Base-by-base conservation (phyloP, 2,113 vertebrate genomes). In the Nannobrachium achirus region DNA sequence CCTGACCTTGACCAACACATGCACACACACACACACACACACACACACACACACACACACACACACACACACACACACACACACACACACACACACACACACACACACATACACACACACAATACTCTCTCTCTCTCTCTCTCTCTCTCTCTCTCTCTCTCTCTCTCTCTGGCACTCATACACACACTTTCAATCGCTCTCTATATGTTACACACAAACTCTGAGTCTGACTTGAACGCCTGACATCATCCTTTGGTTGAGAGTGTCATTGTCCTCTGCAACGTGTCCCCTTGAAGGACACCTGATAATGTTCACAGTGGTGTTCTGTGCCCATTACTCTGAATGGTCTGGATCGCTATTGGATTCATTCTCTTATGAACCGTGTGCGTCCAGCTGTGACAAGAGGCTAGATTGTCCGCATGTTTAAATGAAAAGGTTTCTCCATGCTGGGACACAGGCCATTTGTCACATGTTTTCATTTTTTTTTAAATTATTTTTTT, bases 1-100 rank as follows among this genome's bases (percentile, higher is more conserved):
- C 78, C 81, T 89, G 91, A 91, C 91, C 91, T 90, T 92, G 85
- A 83, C 79, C 86, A 73, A 73, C 75, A 82, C 70, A 82, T 25
- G 59, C 65, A 79, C 69, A 78, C 66, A 75, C 64, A 50, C 68
- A 72, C 76, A 49, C 55, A 45, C 44, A 45, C 44, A 45, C 44
- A 45, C 44, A 45, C 44, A 45, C 44, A 13, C 44, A 45, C 9
- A 45, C 44, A 10, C 9, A 45, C 13, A 42, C 41, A 42, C 51
- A 53, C 51, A 53, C 19, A 53, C n/a, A 20, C 51, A 11, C 18
- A 20, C 18, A 20, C 4, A 33, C 25, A 39, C 38, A 8, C 38
- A 44, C 41, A 40, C n/a, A 5, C 10, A 18, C 9, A 45, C 18
- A 13, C 56, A 57, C 25, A 57, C 55, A 39, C 55, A 57, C 13